phyloP scores from a whole-genome alignment of 2,888 invertebrate species.

The Amblyjoppa fuscipennis region DNA sequence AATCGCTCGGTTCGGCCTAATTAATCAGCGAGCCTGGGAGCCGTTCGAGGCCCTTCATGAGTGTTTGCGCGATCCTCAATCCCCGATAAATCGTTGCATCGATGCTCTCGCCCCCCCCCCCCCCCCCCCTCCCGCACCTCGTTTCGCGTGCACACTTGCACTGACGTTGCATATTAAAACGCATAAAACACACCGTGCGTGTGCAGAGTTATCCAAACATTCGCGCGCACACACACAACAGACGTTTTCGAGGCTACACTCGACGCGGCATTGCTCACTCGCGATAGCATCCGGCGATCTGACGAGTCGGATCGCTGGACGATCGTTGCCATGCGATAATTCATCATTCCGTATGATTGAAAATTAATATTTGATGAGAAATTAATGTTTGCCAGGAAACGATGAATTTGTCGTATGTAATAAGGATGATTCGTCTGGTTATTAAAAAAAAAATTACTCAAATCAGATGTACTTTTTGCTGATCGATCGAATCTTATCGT shows the following conservation, averaged over 20 bases:
- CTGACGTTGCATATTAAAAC: not conserved
- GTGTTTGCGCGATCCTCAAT: slow-evolving; percentile 10
- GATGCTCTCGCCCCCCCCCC: not conserved
- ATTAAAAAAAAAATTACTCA: too few relatives aligned
- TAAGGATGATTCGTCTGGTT: not conserved
- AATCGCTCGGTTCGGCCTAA: slow-evolving; percentile 52
- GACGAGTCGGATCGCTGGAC: not conserved
- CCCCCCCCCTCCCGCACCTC: too few relatives aligned
- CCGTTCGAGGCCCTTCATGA: not conserved
- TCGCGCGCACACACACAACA: not conserved
- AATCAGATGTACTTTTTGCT: too few relatives aligned
- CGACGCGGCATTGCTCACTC: slow-evolving; percentile 26
- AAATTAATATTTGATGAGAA: slow-evolving; percentile 3
- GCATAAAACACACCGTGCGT: slow-evolving; percentile 37
- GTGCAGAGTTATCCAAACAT: slow-evolving; percentile 21
- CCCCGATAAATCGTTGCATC: slow-evolving; percentile 50
- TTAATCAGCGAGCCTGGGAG: slow-evolving; percentile 46
- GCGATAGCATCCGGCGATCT: slow-evolving; percentile 22
- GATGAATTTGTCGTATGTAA: not conserved
- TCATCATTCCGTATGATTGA: not conserved
- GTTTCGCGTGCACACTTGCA: not conserved
- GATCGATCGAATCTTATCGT: too few relatives aligned
- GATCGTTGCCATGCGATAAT: not conserved
- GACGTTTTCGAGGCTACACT: not conserved
- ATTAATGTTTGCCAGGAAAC: not conserved